Base-by-base conservation (phyloP, 2,797 vertebrate species). In the Dicrostonyx torquatus region DNA sequence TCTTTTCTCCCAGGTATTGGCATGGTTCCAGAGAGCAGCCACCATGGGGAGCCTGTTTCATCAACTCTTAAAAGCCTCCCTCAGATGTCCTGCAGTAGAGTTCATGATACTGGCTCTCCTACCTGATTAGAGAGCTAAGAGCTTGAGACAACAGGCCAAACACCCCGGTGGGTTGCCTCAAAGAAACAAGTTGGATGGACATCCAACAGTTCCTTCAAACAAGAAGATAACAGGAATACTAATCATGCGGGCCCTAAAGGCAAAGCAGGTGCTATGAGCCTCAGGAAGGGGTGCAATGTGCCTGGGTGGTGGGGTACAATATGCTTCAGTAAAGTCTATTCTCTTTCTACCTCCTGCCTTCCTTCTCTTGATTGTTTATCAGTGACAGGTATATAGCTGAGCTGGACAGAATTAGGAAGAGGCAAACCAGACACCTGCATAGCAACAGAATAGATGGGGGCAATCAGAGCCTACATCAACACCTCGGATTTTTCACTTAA, bases 401-500 rank as follows among this genome's bases (percentile, higher is more conserved):
- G 22, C 17, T 6, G 55, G 73, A 95, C 85, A 87, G 17, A 17
- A 10, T 55, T 17, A 82, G 72, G 62, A 73, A 53, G 22, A 0
- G 3, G 5, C 31, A 5, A 0, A 15, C 5, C 37, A 60, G 64
- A 48, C 6, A 92, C 72, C 4, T 87, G 86, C 95, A 90, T 83
- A 95, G 6, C 45, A 5, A 20, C 0, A 55, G 76, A 34, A 26
- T 11, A 58, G 37, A 82, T 26, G 43, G 48, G 48, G 11, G 22
- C 9, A 15, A 22, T 86, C 26, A 29, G 22, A 48, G 9, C 26
- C 31, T 18, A 78, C 7, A 66, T 34, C 77, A 77, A 55, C 1
- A 72, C 9, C 17, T 55, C 64, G n/a, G 20, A 53, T 77, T 96
- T 55, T 91, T 93, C 89, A 95, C 37, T 17, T 93, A 87, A 84